Conservation (phyloP, 2,113 vertebrate genomes). For the Pardalotus punctatus region DNA sequence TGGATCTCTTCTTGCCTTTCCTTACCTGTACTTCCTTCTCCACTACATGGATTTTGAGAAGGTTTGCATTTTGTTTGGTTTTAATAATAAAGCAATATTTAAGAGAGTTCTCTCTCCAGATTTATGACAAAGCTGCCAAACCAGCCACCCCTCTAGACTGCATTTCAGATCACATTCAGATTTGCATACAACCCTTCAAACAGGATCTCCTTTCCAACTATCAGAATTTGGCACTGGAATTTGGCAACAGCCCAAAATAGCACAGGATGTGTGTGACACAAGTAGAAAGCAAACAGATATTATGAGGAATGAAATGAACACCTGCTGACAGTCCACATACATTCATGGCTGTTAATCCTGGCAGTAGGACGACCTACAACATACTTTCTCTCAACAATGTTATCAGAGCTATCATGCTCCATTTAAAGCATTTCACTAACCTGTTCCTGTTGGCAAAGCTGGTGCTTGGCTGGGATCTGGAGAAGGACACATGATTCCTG, state of each 20-base stretch:
- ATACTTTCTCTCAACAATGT: background rate
- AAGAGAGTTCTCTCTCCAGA: background rate
- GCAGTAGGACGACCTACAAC: background rate
- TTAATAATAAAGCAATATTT: background rate
- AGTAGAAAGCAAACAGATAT: slow-evolving; percentile 47
- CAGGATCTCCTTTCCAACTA: slow-evolving; percentile 25
- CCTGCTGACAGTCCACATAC: slow-evolving; percentile 42
- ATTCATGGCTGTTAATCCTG: slow-evolving; percentile 19
- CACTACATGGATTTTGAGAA: background rate
- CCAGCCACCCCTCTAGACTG: background rate
- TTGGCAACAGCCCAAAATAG: slow-evolving; percentile 45
- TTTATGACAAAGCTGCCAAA: slow-evolving; percentile 31
- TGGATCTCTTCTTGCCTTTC: background rate
- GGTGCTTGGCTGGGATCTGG: slow-evolving; percentile 80
- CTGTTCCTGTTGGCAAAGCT: slow-evolving; percentile 78
- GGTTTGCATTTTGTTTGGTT: background rate
- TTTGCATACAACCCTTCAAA: slow-evolving; percentile 17
- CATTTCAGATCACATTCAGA: slow-evolving; percentile 4
- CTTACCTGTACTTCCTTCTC: background rate
- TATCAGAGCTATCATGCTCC: background rate
- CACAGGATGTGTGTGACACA: slow-evolving; percentile 42
- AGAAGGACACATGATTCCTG: slow-evolving; percentile 86
- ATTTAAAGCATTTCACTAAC: slow-evolving; percentile 71
- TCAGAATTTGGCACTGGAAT: slow-evolving; percentile 33
- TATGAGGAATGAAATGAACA: slow-evolving; percentile 49